Percentiles rank a stretch among this genome's conserved stretches.
Conservation (phyloP, 2,113 vertebrate species). For the rabbit (Oryctolagus cuniculus) region mOryCun1.1 NC_091441.1:28939001-28939500, state of each 20-base stretch:
- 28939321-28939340: slow-evolving; percentile 79
- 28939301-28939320: slow-evolving; percentile 16
- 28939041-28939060: neutral
- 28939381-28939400: slow-evolving; percentile 81
- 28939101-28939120: slow-evolving; percentile 51
- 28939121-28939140: slow-evolving; percentile 57
- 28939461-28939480: neutral
- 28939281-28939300: slow-evolving; percentile 33
- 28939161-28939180: slow-evolving; percentile 89
- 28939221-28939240: slow-evolving; percentile 90
- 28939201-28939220: slow-evolving; percentile 92
- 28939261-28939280: neutral
- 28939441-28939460: neutral
- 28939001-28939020: neutral
- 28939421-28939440: neutral
- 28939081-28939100: neutral
- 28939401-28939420: slow-evolving; percentile 25
- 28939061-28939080: neutral
- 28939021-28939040: neutral
- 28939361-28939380: slow-evolving; percentile 90
- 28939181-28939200: slow-evolving; percentile 80
- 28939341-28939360: slow-evolving; percentile 25
- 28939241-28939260: slow-evolving; percentile 50
- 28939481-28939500: slow-evolving; percentile 27
- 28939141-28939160: slow-evolving; percentile 84